phyloP scores from a whole-genome alignment of 2,113 vertebrate species.

The Variabilichromis moorii region DNA sequence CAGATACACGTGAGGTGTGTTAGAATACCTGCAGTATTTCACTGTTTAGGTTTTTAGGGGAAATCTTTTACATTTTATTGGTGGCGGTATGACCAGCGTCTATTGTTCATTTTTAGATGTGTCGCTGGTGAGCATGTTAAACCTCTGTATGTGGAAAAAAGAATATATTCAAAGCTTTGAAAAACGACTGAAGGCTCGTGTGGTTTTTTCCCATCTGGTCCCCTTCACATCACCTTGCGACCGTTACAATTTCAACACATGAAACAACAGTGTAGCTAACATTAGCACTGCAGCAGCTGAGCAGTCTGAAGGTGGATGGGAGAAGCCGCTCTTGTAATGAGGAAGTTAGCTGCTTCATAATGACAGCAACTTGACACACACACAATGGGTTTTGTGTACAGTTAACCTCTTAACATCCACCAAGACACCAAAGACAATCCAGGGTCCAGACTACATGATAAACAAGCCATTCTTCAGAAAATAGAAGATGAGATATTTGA shows the following conservation, averaged over 20 bases:
- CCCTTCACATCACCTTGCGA: not conserved
- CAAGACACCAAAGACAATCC: rapidly evolving
- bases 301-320: not conserved
- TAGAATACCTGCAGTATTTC: not conserved
- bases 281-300: not conserved
- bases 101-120: not conserved
- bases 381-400: not conserved
- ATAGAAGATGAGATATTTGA: not conserved
- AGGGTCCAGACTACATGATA: not conserved
- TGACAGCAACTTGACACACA: not conserved
- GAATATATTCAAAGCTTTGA: not conserved
- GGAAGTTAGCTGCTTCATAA: not conserved
- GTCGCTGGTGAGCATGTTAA: not conserved
- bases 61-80: not conserved
- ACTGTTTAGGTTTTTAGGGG: not conserved
- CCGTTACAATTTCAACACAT: not conserved
- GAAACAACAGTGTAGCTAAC: not conserved
- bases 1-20: not conserved
- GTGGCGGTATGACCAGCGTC: not conserved
- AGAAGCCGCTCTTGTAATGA: rapidly evolving
- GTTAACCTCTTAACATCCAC: not conserved
- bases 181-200: not conserved
- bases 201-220: not conserved
- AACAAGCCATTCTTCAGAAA: not conserved
- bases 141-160: not conserved